phyloP scores from a whole-genome alignment of 2,797 vertebrate species.

The Gambelia wislizenii region DNA sequence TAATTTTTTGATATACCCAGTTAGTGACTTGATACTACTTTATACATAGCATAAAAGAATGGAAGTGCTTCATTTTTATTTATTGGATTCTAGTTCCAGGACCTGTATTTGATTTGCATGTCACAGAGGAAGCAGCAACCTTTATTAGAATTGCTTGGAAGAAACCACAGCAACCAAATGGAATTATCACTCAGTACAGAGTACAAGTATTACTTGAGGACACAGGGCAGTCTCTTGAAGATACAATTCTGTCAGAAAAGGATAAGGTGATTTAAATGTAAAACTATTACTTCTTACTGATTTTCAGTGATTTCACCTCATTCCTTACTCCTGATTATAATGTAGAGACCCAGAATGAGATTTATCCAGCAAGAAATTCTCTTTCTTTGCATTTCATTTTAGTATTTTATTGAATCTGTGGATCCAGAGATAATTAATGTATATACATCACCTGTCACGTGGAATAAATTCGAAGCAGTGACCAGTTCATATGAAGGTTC shows the following conservation, averaged over 20 bases:
- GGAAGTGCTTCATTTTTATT: not conserved
- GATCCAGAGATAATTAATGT: constrained; percentile 68
- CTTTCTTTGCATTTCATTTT: constrained; percentile 59
- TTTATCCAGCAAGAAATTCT: not conserved
- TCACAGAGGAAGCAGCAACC: constrained; percentile 88
- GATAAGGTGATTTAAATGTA: constrained; percentile 74
- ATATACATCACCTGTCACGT: constrained; percentile 50
- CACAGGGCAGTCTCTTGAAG: constrained; percentile 82
- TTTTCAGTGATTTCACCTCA: not conserved
- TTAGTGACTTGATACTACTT: not conserved
- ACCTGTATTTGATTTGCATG: constrained; percentile 85
- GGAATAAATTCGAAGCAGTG: constrained; percentile 68
- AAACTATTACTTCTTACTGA: not conserved
- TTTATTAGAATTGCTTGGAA: constrained; percentile 90
- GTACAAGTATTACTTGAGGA: constrained; percentile 81
- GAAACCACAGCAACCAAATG: constrained; percentile 90
- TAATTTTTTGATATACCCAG: not conserved
- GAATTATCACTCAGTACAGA: constrained; percentile 90
- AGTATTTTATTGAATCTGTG: constrained; percentile 78
- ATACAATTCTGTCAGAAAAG: constrained; percentile 86
- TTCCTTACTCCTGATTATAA: not conserved
- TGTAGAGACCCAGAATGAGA: not conserved
- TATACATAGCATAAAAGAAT: not conserved
- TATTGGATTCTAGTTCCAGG: constrained; percentile 85
- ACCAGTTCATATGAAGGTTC: constrained; percentile 83